Base-by-base conservation (phyloP, 2,888 invertebrate genomes). In the Hydroisotoma schaefferi region DNA sequence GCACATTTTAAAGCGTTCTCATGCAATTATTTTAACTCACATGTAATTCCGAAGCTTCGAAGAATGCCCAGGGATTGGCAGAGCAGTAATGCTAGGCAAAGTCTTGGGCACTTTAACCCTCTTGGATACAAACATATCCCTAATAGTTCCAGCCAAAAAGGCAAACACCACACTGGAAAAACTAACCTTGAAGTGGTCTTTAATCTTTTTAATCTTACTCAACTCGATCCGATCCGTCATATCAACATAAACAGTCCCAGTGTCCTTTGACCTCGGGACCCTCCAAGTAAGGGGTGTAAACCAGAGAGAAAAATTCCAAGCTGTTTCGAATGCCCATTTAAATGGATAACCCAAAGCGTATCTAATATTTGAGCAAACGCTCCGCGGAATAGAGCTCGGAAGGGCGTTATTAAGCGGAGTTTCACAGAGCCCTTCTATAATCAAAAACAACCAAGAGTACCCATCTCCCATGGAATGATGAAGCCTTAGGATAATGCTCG, bases 1-100 rank as follows among this genome's bases (percentile, higher is more conserved):
- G 15, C 8, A 33, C 8, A 10, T 33, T 33, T n/a, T n/a, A n/a
- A n/a, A n/a, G n/a, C n/a, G 33, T 33, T 33, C 33, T 33, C 15
- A 33, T 33, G 15, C 8, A 33, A 15, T 18, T 40, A 40, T 18
- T 15, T 8, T 33, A 46, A 46, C 46, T 25, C 15, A 46, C 46
- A 46, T 46, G 23, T 23, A 46, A 46, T 46, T 46, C 25, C 46
- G 3, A 25, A 46, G 46, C 23, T 46, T 46, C 23, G 25, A 5
- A 23, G 4, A 8, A 25, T 46, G 46, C 25, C 23, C 46, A 23
- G 46, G 15, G 6, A 23, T 3, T 3, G 46, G 46, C 4, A 46
- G 23, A 4, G 23, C 12, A 12, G 25, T 46, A 3, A 46, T 5
- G 20, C 23, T 12, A 10, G 46, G 46, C 5, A 23, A 23, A 4